Percentiles rank a stretch among this genome's conserved stretches.
phyloP scores from a whole-genome alignment of 2,888 invertebrate genomes.

The Andrena trimmerana region DNA sequence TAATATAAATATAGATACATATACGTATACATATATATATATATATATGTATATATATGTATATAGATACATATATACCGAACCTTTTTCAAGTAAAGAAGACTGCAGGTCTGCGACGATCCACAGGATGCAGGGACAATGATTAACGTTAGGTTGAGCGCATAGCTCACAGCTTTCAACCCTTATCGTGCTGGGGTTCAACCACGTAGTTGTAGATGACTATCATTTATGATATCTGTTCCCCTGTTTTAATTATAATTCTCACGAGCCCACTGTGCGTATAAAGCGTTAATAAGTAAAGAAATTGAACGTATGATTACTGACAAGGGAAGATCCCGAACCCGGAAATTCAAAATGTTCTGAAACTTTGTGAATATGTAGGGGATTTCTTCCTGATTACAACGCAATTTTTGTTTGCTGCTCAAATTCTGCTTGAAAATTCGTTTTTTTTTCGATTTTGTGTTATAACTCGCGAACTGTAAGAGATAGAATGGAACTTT shows the following conservation, averaged over 20 bases:
- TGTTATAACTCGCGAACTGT: too few species aligned
- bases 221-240: neutral
- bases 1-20: slow-evolving; percentile 53
- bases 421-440: too few species aligned
- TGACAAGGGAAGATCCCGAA: too few species aligned
- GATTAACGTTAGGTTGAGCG: slow-evolving; percentile 78
- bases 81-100: slow-evolving; percentile 85
- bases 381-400: too few species aligned
- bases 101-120: slow-evolving; percentile 85
- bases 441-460: too few species aligned
- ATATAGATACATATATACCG: slow-evolving; percentile 74
- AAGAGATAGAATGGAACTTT: too few species aligned
- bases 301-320: neutral
- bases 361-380: too few species aligned
- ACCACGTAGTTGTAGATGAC: slow-evolving; percentile 25
- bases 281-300: neutral
- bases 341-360: too few species aligned
- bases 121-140: slow-evolving; percentile 81
- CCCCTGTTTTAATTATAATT: neutral
- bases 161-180: slow-evolving; percentile 81
- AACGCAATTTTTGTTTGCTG: too few species aligned
- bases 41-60: slow-evolving; percentile 44
- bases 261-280: neutral
- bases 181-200: slow-evolving; percentile 47
- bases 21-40: slow-evolving; percentile 50